Base-by-base conservation (phyloP, 2,888 invertebrate species). In the Chymomyza procnemis region DNA sequence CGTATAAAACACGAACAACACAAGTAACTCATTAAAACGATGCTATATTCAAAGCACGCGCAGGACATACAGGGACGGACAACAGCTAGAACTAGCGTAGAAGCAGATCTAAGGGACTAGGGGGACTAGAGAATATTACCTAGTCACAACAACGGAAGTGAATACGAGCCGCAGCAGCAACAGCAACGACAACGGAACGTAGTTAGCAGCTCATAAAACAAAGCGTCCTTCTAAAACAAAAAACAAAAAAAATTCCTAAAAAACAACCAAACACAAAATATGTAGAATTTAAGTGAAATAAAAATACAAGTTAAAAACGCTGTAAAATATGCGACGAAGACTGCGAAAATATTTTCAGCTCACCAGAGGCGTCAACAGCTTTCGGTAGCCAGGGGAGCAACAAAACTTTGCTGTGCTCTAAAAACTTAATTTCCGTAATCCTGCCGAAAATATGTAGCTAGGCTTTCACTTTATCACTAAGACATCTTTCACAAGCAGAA, bases 121-220 rank as follows among this genome's bases (percentile, higher is more conserved):
- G 54, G 54, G 63, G 58, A 56, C 57, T 5, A 56, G 71, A 30
- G 16, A 60, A 41, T 26, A 26, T 26, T 26, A 26, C 26, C 26
- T 26, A 26, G 26, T 26, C 4, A 26, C 26, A 30, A 59, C 26
- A 14, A 61, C 41, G 54, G 14, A 8, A 60, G 50, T 18, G 61
- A 60, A 48, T 22, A 48, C 54, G 46, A 34, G 54, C n/a, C 16
- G 52, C 48, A 21, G 21, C 18, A 41, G 34, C 34, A 41, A 41
- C 34, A 41, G 34, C 48, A 68, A 52, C 74, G 70, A 73, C 69
- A 76, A 73, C 73, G 77, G 72, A 77, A 81, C 69, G 87, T 87
- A 82, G 81, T 82, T 82, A 82, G 81, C 87, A 82, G 81, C 81
- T 82, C 87, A 87, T 83, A 87, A 87, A 87, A 80, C 83, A 83